Conservation (phyloP, 2,113 vertebrate genomes). For the Dromiciops gliroides region DNA sequence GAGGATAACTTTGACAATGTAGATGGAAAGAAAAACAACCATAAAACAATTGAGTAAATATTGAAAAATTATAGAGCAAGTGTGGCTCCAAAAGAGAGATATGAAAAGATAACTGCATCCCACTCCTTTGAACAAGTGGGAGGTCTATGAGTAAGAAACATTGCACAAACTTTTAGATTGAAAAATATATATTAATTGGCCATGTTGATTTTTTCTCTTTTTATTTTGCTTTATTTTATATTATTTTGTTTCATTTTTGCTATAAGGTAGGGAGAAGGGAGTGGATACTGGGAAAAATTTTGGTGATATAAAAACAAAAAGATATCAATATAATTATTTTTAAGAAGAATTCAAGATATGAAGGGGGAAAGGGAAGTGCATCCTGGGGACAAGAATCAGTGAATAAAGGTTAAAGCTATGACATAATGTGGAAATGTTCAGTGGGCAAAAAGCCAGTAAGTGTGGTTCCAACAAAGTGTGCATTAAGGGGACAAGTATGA, state of each 20-base stretch:
- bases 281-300: neutral
- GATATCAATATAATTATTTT: neutral
- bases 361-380: neutral
- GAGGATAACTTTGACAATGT: neutral
- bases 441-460: neutral
- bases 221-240: neutral
- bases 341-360: neutral
- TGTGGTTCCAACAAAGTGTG: neutral
- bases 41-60: neutral
- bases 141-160: neutral
- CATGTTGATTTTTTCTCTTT: neutral
- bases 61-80: neutral
- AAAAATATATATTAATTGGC: neutral
- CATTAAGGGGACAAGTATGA: neutral
- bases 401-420: neutral
- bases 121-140: neutral
- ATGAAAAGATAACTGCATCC: neutral
- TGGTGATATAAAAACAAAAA: neutral
- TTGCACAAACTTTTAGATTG: neutral
- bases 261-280: neutral
- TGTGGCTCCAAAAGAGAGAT: neutral
- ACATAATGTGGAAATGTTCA: neutral
- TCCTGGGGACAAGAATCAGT: neutral
- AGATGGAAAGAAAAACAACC: neutral
- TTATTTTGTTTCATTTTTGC: no score